A percentile compares a stretch with the other conserved stretches of the same genome.
These are phyloP conservation scores for Epizoanthus scotinus DNA, from an alignment of 92 coral and sea anemone genomes.

Conservation along the genomic window DNA sequence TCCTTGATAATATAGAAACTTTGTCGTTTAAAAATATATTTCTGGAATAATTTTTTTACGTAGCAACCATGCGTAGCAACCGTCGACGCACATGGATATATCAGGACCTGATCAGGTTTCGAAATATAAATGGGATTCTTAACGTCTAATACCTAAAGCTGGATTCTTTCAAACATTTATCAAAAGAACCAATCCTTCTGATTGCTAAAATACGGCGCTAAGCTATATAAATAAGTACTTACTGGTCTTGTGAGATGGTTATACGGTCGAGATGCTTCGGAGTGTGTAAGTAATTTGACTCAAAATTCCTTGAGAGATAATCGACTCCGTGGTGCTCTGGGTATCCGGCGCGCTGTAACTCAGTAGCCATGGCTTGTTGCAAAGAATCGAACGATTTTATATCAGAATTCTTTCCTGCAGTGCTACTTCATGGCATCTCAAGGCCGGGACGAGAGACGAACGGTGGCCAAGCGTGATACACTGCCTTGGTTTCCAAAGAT, in stretches of 20 bases:
- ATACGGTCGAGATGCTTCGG: conserved; percentile 84
- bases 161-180: not conserved
- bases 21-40: not conserved
- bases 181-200: not conserved
- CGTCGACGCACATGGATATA: conserved; percentile 2
- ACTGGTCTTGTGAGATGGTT: conserved; percentile 83
- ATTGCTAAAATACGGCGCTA: not conserved
- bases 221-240: conserved; percentile 43
- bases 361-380: conserved; percentile 55
- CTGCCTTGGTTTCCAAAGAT: conserved; percentile 28
- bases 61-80: conserved; percentile 15
- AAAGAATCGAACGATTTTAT: not conserved
- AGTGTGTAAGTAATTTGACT: conserved; percentile 82
- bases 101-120: not conserved
- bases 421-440: not conserved
- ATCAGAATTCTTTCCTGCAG: not conserved
- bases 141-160: not conserved
- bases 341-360: conserved; percentile 58
- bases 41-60: not conserved
- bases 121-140: not conserved
- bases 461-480: not conserved
- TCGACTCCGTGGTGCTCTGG: conserved; percentile 80
- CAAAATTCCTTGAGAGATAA: conserved; percentile 88
- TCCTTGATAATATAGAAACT: too few relatives aligned
- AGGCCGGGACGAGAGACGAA: conserved; percentile 1